These are phyloP conservation scores for Coelopa frigida DNA, from an alignment of 1,140 invertebrate species.

Conservation along the genomic window DNA sequence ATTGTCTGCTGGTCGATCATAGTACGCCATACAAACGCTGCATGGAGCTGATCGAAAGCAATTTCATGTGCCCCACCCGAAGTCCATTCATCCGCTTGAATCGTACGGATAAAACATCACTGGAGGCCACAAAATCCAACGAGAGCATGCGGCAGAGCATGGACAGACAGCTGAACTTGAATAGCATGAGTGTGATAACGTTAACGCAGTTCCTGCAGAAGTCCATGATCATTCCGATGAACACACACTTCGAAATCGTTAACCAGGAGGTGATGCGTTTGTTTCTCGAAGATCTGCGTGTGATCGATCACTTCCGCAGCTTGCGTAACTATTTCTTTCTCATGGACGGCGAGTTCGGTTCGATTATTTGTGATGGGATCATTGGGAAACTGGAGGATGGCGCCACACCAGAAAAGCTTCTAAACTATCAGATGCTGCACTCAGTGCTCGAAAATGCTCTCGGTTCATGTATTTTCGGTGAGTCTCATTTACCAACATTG, in stretches of 20 bases:
- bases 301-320: conserved; percentile 61
- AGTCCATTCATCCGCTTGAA: conserved; percentile 13
- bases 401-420: conserved; percentile 55
- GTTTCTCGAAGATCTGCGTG: conserved; percentile 57
- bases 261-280: conserved; percentile 65
- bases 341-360: conserved; percentile 68
- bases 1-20: neutral
- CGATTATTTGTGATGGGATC: conserved; percentile 57
- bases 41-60: conserved; percentile 10
- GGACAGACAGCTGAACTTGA: conserved; percentile 16
- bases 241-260: conserved; percentile 58
- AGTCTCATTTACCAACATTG: too few relatives aligned
- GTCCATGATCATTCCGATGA: conserved; percentile 59
- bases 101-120: neutral
- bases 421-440: conserved; percentile 60
- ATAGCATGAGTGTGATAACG: conserved; percentile 48
- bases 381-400: conserved; percentile 57
- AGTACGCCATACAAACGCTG: conserved; percentile 18
- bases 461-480: conserved; percentile 29
- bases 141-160: neutral
- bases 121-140: conserved; percentile 1
- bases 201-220: conserved; percentile 57
- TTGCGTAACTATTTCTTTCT: conserved; percentile 67
- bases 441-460: conserved; percentile 60
- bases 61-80: conserved; percentile 12